Conservation (phyloP, 2,113 vertebrate genomes). For the Heterotilapia buettikoferi region DNA sequence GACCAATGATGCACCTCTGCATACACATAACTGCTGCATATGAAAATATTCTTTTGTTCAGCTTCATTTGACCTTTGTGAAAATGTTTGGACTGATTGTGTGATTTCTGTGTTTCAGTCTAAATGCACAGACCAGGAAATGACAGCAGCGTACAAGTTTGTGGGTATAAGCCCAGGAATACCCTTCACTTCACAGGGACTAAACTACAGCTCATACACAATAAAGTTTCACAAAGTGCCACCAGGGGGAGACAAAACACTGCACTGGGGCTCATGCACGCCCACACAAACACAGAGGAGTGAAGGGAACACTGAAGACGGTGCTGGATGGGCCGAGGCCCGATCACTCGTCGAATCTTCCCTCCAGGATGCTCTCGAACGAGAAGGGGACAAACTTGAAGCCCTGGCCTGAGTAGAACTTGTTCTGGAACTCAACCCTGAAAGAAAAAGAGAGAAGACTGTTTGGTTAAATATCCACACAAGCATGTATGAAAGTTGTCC, state of each 20-base stretch:
- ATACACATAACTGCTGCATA: background rate
- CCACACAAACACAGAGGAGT: background rate
- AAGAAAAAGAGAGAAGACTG: background rate
- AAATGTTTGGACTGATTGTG: background rate
- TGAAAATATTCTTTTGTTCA: background rate
- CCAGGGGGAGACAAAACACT: conserved; percentile 31
- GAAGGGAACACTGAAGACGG: background rate
- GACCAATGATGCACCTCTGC: background rate
- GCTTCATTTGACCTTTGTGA: background rate
- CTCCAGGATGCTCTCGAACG: conserved; percentile 91
- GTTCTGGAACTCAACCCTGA: conserved; percentile 99
- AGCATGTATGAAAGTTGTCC: background rate
- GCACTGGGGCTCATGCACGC: conserved; percentile 35
- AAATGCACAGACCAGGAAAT: background rate
- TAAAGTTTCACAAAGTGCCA: conserved; percentile 29
- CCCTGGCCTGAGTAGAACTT: conserved; percentile 95
- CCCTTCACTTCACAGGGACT: background rate
- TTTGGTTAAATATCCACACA: background rate
- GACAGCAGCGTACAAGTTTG: background rate
- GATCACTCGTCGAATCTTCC: conserved; percentile 86
- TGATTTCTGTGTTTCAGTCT: background rate
- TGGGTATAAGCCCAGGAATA: background rate
- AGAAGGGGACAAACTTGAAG: conserved; percentile 96
- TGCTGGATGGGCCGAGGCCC: background rate
- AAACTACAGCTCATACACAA: background rate